Evolutionary conservation across 1,140 invertebrate genomes (phyloP), one percentile per base, ranked within the genome.

Genomic region (Delia radicum): DNA sequence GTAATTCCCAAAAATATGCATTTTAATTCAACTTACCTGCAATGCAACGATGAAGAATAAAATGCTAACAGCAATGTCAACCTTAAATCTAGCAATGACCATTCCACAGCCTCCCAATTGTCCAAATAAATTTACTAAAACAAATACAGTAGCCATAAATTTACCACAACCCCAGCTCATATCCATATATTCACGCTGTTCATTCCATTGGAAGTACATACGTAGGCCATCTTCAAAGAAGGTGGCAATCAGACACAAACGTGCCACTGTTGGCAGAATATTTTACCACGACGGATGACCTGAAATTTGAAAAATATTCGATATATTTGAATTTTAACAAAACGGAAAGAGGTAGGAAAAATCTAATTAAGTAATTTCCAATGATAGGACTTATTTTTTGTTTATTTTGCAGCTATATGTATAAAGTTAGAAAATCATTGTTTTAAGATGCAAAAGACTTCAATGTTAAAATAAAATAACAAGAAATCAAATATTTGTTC

Each of bases 161-260:
- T 90, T 94, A 3, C 98, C 98, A 89, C 97, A 99, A n/a, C 93
- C 92, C 98, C 98, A 99, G 3, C 96, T 96, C 87, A 95, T 93
- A 84, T 98, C 93, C 96, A 99, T 99, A 84, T 99, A 99, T 82
- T 99, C 96, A 33, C 96, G 90, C 85, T 99, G 98, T 83, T 99
- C 97, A 33, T 92, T 91, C 98, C 98, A 99, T 87, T 99, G 98
- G 81, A 96, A 94, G 93, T 96, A 99, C 98, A 99, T 99, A 77
- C 98, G 91, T 46, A 99, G 89, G 0, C 98, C 98, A 91, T 99
- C 98, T 89, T 99, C 98, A 29, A 99, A 90, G 89, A 99, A 99
- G 79, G 98, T 99, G 76, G 97, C 97, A 80, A 99, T 98, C n/a
- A 99, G 91, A 87, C 97, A 99, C 42, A 99, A 88, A 76, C 98